These are phyloP conservation scores for Sebastes kiyomatsui DNA, from an alignment of 2,797 vertebrate genomes.

Conservation along the genomic window DNA sequence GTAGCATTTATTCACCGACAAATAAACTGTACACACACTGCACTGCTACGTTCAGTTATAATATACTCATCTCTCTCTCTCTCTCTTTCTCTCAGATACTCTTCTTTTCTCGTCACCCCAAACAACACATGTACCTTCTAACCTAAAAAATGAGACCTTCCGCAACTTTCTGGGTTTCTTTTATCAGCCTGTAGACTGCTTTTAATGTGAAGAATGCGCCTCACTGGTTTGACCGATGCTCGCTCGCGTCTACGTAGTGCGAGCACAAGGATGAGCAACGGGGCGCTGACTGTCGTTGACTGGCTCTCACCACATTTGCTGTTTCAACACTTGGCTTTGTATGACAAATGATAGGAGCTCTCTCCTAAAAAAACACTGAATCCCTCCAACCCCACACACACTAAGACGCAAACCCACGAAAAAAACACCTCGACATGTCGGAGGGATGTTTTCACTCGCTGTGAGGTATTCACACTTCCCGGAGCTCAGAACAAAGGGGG, in stretches of 20 bases:
- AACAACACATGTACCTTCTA: neutral
- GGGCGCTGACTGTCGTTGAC: no score
- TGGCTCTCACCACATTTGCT: conserved; percentile 18
- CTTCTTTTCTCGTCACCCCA: neutral
- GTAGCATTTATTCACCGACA: no score
- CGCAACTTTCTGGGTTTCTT: no score
- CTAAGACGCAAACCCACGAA: neutral
- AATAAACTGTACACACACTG: no score
- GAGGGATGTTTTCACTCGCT: conserved; percentile 41
- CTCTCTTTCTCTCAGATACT: neutral
- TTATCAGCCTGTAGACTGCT: no score
- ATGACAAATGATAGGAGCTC: conserved; percentile 18
- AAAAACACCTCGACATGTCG: conserved; percentile 26
- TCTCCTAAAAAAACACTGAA: conserved; percentile 9
- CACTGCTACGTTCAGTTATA: no score
- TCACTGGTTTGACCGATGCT: no score
- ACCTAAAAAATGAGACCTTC: no score
- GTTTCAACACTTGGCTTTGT: conserved; percentile 25
- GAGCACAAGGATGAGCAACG: no score
- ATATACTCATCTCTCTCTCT: neutral
- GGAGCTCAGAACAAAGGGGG: conserved; percentile 30
- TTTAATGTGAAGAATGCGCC: no score
- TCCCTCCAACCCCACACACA: neutral
- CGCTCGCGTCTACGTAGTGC: no score
- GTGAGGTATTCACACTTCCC: conserved; percentile 38